Base-by-base conservation (phyloP, 2,797 vertebrate genomes). In the Chaunax sp. region DNA sequence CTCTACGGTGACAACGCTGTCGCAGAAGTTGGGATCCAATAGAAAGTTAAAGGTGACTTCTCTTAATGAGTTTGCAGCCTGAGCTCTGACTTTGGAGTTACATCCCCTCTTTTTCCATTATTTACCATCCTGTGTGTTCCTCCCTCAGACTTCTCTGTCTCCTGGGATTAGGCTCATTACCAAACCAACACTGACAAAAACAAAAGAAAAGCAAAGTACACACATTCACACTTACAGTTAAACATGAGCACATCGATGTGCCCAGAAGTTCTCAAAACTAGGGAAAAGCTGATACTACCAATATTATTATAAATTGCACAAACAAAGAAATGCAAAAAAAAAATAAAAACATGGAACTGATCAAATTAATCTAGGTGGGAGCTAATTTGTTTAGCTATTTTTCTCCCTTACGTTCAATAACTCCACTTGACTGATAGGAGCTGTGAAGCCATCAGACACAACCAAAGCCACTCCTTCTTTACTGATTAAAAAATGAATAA, bases 81-180 rank as follows among this genome's bases (percentile, higher is more conserved):
- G 47, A 4, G 9, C 28, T 71, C 43, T 64, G 53, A 76, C 70
- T 81, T 55, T 75, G 41, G 37, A 72, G 54, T 18, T 4, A 58
- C 47, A 52, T 54, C 35, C 46, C 22, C 22, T 35, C 44, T 18
- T 56, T 44, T 68, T 43, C 63, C 23, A 33, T 45, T 52, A 45
- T 66, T 72, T 23, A 20, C 46, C 37, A 26, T 57, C 50, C 62
- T 13, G 12, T 40, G 20, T 51, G 23, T 37, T 51, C 38, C 18
- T 43, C 51, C 30, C 41, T 43, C 20, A 14, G 38, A 70, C 68
- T 49, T 53, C 55, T 43, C 66, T 52, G 53, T 56, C 72, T 72
- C 77, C 64, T 65, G 74, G 77, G 84, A 89, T 69, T 25, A 28
- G 25, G 44, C 78, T 89, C 83, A 89, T 92, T 90, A 87, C 75